Conservation (phyloP, 2,888 invertebrate species). For the Cephus runcator region DNA sequence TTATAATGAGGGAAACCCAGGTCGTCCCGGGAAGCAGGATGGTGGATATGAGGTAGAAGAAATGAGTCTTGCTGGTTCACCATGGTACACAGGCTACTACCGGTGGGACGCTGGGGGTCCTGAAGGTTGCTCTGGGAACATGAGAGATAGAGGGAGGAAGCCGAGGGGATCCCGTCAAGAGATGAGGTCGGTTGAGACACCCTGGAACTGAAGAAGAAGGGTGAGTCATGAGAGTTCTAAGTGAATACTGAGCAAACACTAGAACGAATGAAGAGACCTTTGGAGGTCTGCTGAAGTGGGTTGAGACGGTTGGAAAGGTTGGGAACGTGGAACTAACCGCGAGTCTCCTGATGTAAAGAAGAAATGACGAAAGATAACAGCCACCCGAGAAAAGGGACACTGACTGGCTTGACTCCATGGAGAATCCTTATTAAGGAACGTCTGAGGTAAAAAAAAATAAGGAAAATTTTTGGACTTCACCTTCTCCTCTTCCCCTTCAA, state of each 20-base stretch:
- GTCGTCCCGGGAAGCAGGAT: background rate
- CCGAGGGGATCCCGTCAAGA: too few species aligned
- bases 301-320: background rate
- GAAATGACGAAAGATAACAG: background rate
- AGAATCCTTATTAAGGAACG: conserved; percentile 2
- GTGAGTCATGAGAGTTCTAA: conserved; percentile 34
- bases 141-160: conserved; percentile 16
- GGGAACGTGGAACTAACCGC: background rate
- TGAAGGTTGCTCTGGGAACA: background rate
- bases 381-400: too few species aligned
- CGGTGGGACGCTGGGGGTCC: background rate
- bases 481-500: too few species aligned
- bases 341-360: background rate
- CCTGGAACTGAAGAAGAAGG: too few species aligned
- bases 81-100: too few species aligned
- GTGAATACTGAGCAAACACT: conserved; percentile 43
- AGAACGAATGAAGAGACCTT: conserved; percentile 32
- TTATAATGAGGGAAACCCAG: background rate
- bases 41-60: too few species aligned
- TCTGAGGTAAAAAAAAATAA: background rate
- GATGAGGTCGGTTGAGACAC: too few species aligned
- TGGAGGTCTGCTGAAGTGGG: conserved; percentile 14
- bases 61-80: too few species aligned
- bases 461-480: too few species aligned
- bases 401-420: background rate